Percentiles rank a stretch among this genome's conserved stretches.
phyloP scores from a whole-genome alignment of 2,888 invertebrate species.

The Venusia cambrica region DNA sequence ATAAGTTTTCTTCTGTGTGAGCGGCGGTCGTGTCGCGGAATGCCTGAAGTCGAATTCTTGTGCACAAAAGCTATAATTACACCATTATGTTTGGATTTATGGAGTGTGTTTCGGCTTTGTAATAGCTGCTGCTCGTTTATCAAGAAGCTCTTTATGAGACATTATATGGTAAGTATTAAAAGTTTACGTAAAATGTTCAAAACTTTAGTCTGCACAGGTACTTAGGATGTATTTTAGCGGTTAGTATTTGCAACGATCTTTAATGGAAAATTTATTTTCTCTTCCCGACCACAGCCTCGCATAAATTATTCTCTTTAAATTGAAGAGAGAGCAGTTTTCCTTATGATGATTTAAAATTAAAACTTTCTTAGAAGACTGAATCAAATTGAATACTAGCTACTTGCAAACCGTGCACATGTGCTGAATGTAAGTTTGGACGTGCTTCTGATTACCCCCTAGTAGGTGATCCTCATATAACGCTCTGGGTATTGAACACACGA shows the following conservation, averaged over 20 bases:
- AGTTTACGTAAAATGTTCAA: too few relatives aligned
- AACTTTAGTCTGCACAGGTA: too few relatives aligned
- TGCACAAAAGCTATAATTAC: conserved; percentile 29
- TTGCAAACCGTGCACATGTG: too few relatives aligned
- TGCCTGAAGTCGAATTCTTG: conserved; percentile 25
- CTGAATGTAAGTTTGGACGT: too few relatives aligned
- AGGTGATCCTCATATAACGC: too few relatives aligned
- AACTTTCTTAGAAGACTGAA: conserved; percentile 8
- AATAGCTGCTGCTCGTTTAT: conserved; percentile 16
- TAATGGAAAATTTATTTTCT: conserved; percentile 1
- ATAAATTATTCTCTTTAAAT: conserved; percentile 9
- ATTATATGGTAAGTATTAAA: neutral
- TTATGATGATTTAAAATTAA: conserved; percentile 5
- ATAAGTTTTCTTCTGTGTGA: conserved; percentile 57
- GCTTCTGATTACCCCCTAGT: too few relatives aligned
- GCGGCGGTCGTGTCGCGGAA: conserved; percentile 29
- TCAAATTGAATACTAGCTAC: conserved; percentile 1
- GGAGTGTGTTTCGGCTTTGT: conserved; percentile 23
- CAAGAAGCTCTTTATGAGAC: conserved; percentile 4
- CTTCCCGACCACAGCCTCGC: neutral
- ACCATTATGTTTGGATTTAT: conserved; percentile 30
- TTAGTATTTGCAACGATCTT: too few relatives aligned
- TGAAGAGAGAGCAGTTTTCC: conserved; percentile 4
- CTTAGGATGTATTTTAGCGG: too few relatives aligned
- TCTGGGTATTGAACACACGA: too few relatives aligned